Evolutionary conservation across 2,797 vertebrate genomes (phyloP).

Genomic region (Crax fasciolata): DNA sequence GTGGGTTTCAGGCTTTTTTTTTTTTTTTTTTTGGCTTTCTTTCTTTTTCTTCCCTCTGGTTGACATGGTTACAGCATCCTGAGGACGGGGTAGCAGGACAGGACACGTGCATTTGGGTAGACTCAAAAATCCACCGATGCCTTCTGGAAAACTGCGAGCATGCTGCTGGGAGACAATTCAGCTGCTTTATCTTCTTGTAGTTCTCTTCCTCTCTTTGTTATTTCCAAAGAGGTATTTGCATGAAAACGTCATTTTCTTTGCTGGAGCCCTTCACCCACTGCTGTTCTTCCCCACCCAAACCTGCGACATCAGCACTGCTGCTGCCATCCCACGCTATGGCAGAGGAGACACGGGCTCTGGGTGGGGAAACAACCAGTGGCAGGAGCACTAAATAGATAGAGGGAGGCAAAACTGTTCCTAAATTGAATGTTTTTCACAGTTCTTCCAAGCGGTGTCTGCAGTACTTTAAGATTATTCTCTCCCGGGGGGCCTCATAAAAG

Average conservation of each 20-base stretch:
- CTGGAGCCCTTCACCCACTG: background rate
- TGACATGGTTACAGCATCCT: slow-evolving; percentile 74
- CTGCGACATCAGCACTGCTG: background rate
- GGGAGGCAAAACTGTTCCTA: slow-evolving; percentile 64
- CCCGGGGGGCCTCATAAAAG: slow-evolving; percentile 75
- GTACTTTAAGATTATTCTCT: slow-evolving; percentile 75
- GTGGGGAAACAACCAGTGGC: background rate
- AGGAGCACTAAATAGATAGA: slow-evolving; percentile 1
- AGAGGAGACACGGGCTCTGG: background rate
- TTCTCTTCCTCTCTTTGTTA: background rate
- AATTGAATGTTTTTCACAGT: slow-evolving; percentile 77
- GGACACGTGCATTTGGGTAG: background rate
- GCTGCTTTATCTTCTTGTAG: background rate
- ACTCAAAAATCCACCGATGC: slow-evolving; percentile 1
- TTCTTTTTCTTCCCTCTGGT: slow-evolving; percentile 14
- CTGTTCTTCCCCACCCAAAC: background rate
- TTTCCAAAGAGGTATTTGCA: background rate
- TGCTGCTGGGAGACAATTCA: background rate
- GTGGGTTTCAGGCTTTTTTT: background rate
- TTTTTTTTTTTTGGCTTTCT: background rate
- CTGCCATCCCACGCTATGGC: background rate
- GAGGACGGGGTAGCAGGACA: slow-evolving; percentile 43
- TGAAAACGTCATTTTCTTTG: background rate
- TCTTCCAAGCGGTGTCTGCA: slow-evolving; percentile 71
- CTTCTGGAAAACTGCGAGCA: background rate